phyloP scores from a whole-genome alignment of 2,797 vertebrate genomes.

The Spondyliosoma cantharus region DNA sequence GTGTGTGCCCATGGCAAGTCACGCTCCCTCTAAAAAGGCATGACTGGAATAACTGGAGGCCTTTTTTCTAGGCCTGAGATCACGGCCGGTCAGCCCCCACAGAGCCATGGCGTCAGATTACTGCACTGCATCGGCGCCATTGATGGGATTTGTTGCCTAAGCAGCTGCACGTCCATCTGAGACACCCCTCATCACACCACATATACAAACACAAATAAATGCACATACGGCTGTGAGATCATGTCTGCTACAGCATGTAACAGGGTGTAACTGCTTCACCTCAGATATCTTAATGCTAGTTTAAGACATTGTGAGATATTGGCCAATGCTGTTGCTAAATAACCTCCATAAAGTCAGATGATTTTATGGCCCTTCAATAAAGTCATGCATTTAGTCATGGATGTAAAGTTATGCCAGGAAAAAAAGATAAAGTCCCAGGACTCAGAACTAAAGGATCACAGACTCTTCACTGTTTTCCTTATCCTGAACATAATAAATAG shows the following conservation, averaged over 20 bases:
- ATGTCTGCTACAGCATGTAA: not conserved
- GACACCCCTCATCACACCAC: not conserved
- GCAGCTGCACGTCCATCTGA: constrained; percentile 55
- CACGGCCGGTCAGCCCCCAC: constrained; percentile 40
- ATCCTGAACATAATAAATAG: no score
- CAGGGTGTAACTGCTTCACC: not conserved
- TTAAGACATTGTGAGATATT: constrained; percentile 11
- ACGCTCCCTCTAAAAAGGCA: constrained; percentile 42
- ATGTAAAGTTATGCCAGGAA: not conserved
- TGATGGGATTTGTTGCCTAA: constrained; percentile 73
- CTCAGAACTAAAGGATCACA: not conserved
- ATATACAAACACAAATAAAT: constrained; percentile 4
- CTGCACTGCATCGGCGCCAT: constrained; percentile 65
- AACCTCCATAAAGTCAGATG: not conserved
- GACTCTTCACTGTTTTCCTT: not conserved
- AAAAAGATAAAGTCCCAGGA: not conserved
- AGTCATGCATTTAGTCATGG: not conserved
- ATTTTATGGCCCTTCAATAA: not conserved
- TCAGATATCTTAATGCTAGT: not conserved
- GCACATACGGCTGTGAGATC: not conserved
- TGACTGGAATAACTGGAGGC: constrained; percentile 49
- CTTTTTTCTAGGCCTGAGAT: constrained; percentile 37
- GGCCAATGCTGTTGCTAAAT: not conserved
- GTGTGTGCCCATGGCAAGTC: constrained; percentile 25
- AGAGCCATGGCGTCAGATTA: constrained; percentile 53